phyloP scores from a whole-genome alignment of 2,797 vertebrate genomes.

The Rallus crepitans region DNA sequence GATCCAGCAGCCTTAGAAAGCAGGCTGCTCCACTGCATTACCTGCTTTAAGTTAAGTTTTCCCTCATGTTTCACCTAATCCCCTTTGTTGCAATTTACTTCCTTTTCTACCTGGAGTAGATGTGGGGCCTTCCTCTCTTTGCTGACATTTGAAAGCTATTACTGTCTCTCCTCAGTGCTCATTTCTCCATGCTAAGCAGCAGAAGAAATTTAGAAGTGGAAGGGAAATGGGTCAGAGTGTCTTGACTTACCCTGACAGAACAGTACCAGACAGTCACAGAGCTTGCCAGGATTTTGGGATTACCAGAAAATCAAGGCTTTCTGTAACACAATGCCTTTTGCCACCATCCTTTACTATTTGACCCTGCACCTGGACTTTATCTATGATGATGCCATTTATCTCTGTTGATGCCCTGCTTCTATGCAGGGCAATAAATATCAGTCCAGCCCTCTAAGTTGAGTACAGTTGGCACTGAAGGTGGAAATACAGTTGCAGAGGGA shows the following conservation, averaged over 20 bases:
- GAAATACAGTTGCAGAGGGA: not conserved
- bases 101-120: not conserved
- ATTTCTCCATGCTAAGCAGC: not conserved
- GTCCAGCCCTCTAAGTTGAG: not conserved
- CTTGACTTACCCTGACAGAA: not conserved
- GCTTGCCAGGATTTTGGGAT: not conserved
- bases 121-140: not conserved
- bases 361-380: not conserved
- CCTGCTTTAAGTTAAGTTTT: not conserved
- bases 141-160: not conserved
- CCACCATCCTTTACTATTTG: not conserved
- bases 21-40: not conserved
- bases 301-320: not conserved
- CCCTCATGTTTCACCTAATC: not conserved
- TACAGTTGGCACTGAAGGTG: not conserved
- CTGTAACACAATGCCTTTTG: not conserved
- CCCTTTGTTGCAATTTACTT: not conserved
- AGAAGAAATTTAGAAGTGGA: not conserved
- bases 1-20: not conserved
- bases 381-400: not conserved
- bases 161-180: accelerated
- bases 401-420: no score
- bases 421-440: not conserved
- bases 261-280: not conserved
- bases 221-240: not conserved